These are phyloP conservation scores for Leptopilina drosophilae DNA, from an alignment of 2,888 invertebrate species.

Conservation along the genomic window DNA sequence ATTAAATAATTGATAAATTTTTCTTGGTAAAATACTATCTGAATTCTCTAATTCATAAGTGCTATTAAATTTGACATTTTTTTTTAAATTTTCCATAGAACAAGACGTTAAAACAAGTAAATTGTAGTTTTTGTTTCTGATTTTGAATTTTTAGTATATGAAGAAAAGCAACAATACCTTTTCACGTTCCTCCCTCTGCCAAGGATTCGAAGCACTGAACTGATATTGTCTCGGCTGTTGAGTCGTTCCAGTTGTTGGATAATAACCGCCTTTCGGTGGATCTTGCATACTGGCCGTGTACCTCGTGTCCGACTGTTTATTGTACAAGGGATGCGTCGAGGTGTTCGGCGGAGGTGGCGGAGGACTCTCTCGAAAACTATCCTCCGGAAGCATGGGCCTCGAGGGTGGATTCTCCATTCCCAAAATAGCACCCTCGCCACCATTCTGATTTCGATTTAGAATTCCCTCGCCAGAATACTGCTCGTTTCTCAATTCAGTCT, in stretches of 20 bases:
- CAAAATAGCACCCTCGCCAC: slow-evolving; percentile 57
- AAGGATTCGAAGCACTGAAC: slow-evolving; percentile 84
- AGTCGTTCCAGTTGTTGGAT: slow-evolving; percentile 77
- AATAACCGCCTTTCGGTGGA: slow-evolving; percentile 86
- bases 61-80: too few relatives aligned
- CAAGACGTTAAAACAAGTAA: too few relatives aligned
- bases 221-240: slow-evolving; percentile 77
- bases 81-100: too few relatives aligned
- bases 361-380: slow-evolving; percentile 74
- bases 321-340: slow-evolving; percentile 84
- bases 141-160: too few relatives aligned
- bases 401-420: slow-evolving; percentile 67
- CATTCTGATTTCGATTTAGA: slow-evolving; percentile 59
- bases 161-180: slow-evolving; percentile 74
- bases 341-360: slow-evolving; percentile 85
- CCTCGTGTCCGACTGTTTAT: slow-evolving; percentile 70
- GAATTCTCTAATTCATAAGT: too few relatives aligned
- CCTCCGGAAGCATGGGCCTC: slow-evolving; percentile 75
- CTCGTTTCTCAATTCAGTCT: slow-evolving; percentile 60
- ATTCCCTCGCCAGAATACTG: slow-evolving; percentile 63
- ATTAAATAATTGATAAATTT: too few relatives aligned
- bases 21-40: too few relatives aligned
- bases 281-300: slow-evolving; percentile 87
- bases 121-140: too few relatives aligned
- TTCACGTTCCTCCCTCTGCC: slow-evolving; percentile 96